A percentile compares a stretch with the other conserved stretches of the same genome.
Evolutionary conservation across 2,888 invertebrate genomes (phyloP).

Genomic region (Tachina fera): DNA sequence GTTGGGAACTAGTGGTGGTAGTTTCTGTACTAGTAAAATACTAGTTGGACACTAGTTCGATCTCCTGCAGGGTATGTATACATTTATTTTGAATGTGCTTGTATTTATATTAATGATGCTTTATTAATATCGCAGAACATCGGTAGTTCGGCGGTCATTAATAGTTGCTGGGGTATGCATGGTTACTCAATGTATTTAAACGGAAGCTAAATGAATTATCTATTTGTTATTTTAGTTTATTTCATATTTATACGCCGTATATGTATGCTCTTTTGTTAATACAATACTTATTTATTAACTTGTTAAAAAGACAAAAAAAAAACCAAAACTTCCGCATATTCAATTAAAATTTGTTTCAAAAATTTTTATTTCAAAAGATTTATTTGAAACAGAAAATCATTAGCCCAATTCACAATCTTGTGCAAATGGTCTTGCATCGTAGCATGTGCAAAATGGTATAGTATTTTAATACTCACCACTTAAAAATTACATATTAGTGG

Average conservation of each 20-base stretch:
- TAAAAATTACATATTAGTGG: too few relatives aligned
- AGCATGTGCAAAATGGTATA: too few relatives aligned
- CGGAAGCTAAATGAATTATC: conserved; percentile 48
- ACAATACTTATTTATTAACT: background rate
- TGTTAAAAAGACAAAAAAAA: conserved; percentile 31
- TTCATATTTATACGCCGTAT: background rate
- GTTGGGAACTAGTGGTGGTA: too few relatives aligned
- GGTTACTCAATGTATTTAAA: conserved; percentile 20
- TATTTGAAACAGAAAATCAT: conserved; percentile 2
- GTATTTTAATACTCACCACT: too few relatives aligned
- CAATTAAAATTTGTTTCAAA: conserved; percentile 38
- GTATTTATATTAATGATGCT: too few relatives aligned
- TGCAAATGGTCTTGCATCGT: too few relatives aligned
- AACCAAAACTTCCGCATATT: conserved; percentile 55
- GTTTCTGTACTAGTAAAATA: too few relatives aligned
- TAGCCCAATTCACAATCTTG: too few relatives aligned
- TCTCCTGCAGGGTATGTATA: too few relatives aligned
- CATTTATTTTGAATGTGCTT: too few relatives aligned
- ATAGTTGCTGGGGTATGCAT: background rate
- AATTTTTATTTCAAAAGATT: background rate
- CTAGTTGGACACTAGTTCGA: too few relatives aligned
- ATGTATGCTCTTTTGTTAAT: background rate
- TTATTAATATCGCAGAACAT: too few relatives aligned
- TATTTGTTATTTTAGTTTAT: conserved; percentile 21
- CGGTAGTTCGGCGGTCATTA: background rate